phyloP scores from a whole-genome alignment of 2,888 invertebrate species.

The Sesia apiformis region DNA sequence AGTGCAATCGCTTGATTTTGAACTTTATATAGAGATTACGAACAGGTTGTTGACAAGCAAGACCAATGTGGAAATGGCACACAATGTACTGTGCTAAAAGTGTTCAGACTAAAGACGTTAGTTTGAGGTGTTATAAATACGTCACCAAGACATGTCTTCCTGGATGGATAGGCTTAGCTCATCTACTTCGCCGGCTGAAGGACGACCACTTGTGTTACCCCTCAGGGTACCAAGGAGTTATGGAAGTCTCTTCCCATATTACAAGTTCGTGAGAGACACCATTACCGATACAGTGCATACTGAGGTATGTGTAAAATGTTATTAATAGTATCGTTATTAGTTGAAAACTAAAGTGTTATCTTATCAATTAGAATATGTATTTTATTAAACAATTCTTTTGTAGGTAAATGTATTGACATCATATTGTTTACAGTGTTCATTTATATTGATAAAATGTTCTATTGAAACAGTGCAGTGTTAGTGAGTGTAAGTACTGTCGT shows the following conservation, averaged over 20 bases:
- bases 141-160: constrained; percentile 24
- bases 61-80: constrained; percentile 36
- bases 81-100: constrained; percentile 31
- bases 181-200: constrained; percentile 41
- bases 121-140: not conserved
- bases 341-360: no score
- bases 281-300: constrained; percentile 40
- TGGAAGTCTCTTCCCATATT: constrained; percentile 77
- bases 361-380: no score
- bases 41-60: not conserved
- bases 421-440: no score
- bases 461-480: no score
- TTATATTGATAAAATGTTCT: no score
- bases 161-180: constrained; percentile 31
- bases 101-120: constrained; percentile 32
- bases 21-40: not conserved
- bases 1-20: not conserved
- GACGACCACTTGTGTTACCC: constrained; percentile 51
- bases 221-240: constrained; percentile 70
- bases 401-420: no score
- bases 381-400: no score
- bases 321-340: no score
- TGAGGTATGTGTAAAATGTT: constrained; percentile 31
- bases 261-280: constrained; percentile 73
- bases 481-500: no score